Evolutionary conservation across 2,888 invertebrate species (phyloP), one percentile per base, ranked within the genome.

Genomic region (Hyalella azteca): DNA sequence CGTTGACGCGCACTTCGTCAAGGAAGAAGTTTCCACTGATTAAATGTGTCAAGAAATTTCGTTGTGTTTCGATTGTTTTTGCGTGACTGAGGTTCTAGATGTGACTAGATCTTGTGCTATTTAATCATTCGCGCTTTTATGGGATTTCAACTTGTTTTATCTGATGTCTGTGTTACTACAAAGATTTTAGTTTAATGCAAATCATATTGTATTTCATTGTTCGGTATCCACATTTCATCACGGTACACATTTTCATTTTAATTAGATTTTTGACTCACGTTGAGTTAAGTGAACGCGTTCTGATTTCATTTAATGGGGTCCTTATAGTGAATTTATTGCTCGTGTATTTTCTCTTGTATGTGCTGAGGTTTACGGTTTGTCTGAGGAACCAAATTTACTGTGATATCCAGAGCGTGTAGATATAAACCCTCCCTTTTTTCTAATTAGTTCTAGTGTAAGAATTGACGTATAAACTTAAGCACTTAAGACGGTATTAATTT

Each of bases 391-490:
- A 36, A 66, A 36, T 15, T 66, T 66, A 29, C 66, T 66, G 66
- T 66, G 66, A 66, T 66, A 66, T 66, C 66, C 66, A 66, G 36
- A 66, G 66, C 29, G 13, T 66, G 66, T 66, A 66, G 1, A 66
- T 66, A 66, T 22, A 13, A 36, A 19, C 36, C 66, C 66, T 36
- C 36, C 66, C 66, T 36, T 36, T 45, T 66, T 36, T 36, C 66
- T 66, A 66, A 36, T 66, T 66, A 66, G 66, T 66, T 54, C 29
- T 54, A 54, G 2, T 54, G 26, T 54, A 54, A 54, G 54, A 54
- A 54, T 22, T 54, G 54, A 54, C 54, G 22, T 26, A 22, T 54
- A 54, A 54, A 22, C 54, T 54, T 54, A 54, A 54, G 54, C 22
- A 26, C 54, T 5, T 54, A 54, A 54, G 54, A 54, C 49, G 5